Percentiles rank a stretch among this genome's conserved stretches.
These are phyloP conservation scores for Microplitis manilae DNA, from an alignment of 2,888 invertebrate species.

Conservation along the genomic window DNA sequence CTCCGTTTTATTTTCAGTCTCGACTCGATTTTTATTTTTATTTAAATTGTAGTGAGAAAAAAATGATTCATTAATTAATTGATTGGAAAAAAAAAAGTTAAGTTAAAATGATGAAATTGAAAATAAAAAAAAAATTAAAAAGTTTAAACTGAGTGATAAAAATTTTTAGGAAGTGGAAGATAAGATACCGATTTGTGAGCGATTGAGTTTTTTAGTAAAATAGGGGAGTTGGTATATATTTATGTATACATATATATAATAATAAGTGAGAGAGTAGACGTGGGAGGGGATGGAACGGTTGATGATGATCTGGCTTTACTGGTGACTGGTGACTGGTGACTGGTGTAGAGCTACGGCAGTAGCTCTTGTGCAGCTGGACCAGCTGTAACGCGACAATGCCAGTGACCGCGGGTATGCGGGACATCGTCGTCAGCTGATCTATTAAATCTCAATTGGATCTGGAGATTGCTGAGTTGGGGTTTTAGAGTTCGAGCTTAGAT, in stretches of 20 bases:
- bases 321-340: slow-evolving; percentile 25
- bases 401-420: slow-evolving; percentile 58
- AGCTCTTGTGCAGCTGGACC: slow-evolving; percentile 58
- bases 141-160: neutral
- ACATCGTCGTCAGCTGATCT: slow-evolving; percentile 64
- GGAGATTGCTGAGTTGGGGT: slow-evolving; percentile 11
- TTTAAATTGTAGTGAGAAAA: neutral
- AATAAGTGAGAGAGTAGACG: slow-evolving; percentile 12
- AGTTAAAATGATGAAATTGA: neutral
- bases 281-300: slow-evolving; percentile 20
- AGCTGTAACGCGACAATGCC: slow-evolving; percentile 63
- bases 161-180: neutral
- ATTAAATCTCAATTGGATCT: slow-evolving; percentile 51
- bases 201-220: no score
- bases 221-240: no score
- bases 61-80: neutral
- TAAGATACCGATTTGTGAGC: neutral
- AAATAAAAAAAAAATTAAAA: neutral
- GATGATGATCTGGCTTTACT: slow-evolving; percentile 37
- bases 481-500: neutral
- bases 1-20: neutral
- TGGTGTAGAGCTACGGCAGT: slow-evolving; percentile 39
- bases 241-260: no score
- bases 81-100: neutral
- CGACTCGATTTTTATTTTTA: neutral